Base-by-base conservation (phyloP, 2,113 vertebrate genomes). In the Willisornis vidua region DNA sequence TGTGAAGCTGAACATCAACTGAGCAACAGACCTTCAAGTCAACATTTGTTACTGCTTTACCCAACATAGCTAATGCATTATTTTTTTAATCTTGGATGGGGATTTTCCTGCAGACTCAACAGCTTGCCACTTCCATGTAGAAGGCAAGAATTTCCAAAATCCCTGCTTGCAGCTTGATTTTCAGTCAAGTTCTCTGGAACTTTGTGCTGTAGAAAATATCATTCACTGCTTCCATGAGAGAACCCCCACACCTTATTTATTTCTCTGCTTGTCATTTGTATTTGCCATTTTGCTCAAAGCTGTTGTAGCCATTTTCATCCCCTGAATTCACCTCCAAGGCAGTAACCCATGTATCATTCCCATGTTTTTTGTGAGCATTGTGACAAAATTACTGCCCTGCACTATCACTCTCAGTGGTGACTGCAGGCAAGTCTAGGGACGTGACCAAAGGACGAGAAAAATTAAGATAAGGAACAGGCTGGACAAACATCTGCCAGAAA, bases 391-490 rank as follows among this genome's bases (percentile, higher is more conserved):
- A 35, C 18, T n/a, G 19, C 49, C 49, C 45, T 55, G 19, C 0
- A 0, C 33, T 54, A 54, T 3, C 41, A 43, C 35, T 37, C 78
- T 41, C 55, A 85, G 59, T 1, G 16, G 39, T 45, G 85, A n/a
- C 54, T 51, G 46, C 15, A 82, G 35, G 58, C 74, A 85, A 85
- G 37, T 20, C 17, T 19, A 39, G 39, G 37, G 35, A 26, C 0
- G 0, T 20, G 39, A 31, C 14, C 19, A 28, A 13, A 46, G 58
- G 33, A 62, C 91, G 20, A 65, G 7, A 84, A 12, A 43, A 87
- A 78, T 51, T n/a, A 81, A 82, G 85, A 63, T 58, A 45, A 86
- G 86, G 48, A 91, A 62, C 28, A 77, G 45, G 37, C 19, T 85
- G 78, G 45, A 52, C 62, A 85, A 89, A 57, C 3, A 55, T 1